Conservation (phyloP, 2,797 vertebrate species). For the Neomorphus geoffroyi region DNA sequence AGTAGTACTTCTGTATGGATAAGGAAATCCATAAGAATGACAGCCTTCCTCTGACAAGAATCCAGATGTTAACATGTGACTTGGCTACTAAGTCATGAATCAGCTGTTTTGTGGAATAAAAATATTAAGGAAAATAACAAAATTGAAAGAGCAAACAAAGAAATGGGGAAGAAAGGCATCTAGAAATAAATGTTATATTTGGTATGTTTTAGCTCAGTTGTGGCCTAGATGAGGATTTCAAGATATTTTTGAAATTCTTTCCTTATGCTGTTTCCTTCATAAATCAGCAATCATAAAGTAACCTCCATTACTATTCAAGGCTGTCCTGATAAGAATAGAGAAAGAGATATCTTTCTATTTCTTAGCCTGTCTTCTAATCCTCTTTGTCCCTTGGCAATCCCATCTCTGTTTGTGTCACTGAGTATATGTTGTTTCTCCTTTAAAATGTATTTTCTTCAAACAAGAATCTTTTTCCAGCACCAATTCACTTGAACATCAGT, state of each 20-base stretch:
- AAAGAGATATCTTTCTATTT: not conserved
- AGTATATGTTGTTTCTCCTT: not conserved
- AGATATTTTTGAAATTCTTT: not conserved
- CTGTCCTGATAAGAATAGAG: slow-evolving; percentile 25
- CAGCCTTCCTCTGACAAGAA: not conserved
- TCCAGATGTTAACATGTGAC: not conserved
- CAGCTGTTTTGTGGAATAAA: not conserved
- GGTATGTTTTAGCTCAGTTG: not conserved
- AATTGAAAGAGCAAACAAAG: not conserved
- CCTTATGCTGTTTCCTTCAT: not conserved
- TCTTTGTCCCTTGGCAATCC: slow-evolving; percentile 10
- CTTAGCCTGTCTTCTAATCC: slow-evolving; percentile 16
- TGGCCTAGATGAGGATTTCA: not conserved
- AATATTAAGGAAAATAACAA: not conserved
- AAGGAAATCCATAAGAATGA: not conserved
- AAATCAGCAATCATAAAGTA: not conserved
- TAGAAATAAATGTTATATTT: not conserved
- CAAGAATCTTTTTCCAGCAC: not conserved
- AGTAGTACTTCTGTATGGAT: not conserved
- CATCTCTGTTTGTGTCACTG: not conserved
- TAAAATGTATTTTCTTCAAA: not conserved
- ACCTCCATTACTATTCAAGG: not conserved
- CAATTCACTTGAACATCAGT: not conserved
- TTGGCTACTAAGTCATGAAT: not conserved
- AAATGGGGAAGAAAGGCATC: not conserved